Base-by-base conservation (phyloP, 2,113 vertebrate genomes). In the Coreoperca whiteheadi region DNA sequence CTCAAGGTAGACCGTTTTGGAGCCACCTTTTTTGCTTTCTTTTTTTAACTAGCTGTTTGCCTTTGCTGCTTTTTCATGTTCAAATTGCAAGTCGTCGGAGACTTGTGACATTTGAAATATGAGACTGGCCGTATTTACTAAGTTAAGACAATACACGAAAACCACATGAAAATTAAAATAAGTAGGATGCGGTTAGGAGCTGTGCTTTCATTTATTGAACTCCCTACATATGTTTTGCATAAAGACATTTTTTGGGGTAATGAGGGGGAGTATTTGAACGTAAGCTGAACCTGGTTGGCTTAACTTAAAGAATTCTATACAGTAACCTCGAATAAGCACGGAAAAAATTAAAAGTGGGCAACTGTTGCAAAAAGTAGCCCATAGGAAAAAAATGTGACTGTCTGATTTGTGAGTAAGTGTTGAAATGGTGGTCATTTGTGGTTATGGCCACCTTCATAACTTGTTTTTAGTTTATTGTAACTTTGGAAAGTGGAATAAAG, bases 141-240 rank as follows among this genome's bases (percentile, higher is more conserved):
- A 96, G 95, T 90, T 83, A 87, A n/a, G 93, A 94, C 95, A 96
- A 95, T 94, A 93, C 94, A 93, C 85, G 90, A 93, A 92, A 93
- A 88, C 95, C 96, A 95, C 96, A 94, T 96, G 92, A 96, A 96
- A 96, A 94, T 91, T 92, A 84, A 83, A 95, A 92, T 90, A 90
- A 94, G 94, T 95, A 95, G 90, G 94, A 95, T 96, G 95, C 91
- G 95, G 95, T 93, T 85, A 71, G 80, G 93, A 93, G 95, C 93
- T 88, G 90, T 79, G 87, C 92, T 95, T 95, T 96, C 93, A 91
- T 92, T 94, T 95, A 93, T 94, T 94, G 85, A 92, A 93, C 90
- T 94, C 94, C 93, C 90, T 93, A 94, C 97, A 96, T 84, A 95
- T 96, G 96, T 96, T 95, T 95, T 94, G 89, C 94, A 96, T 96